phyloP scores from a whole-genome alignment of 2,888 invertebrate species.

The Chymomyza fuscimana region DNA sequence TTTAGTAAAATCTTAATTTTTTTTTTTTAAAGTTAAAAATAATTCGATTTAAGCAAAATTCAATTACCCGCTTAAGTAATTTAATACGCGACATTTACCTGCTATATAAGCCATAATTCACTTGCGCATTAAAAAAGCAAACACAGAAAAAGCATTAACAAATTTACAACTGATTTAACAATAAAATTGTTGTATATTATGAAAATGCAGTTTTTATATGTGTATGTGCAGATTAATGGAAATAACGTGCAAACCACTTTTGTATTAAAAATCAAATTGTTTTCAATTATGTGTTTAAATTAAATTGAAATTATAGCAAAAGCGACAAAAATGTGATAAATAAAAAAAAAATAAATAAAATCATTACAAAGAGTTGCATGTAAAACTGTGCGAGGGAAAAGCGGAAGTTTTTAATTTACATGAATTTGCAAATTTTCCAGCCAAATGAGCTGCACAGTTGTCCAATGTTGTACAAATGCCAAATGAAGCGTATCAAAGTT shows the following conservation, averaged over 20 bases:
- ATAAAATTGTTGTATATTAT: constrained; percentile 42
- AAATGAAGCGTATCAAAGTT: background rate
- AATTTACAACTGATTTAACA: constrained; percentile 71
- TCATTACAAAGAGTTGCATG: background rate
- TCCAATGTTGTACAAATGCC: background rate
- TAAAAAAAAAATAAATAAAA: constrained; percentile 13
- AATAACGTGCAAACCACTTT: constrained; percentile 42
- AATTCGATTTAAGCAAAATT: constrained; percentile 11
- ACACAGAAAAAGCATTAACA: constrained; percentile 42
- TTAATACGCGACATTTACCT: too few species aligned
- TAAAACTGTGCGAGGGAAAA: background rate
- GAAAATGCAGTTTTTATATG: background rate
- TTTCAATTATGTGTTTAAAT: constrained; percentile 51
- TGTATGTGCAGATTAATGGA: constrained; percentile 37
- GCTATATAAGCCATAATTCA: background rate
- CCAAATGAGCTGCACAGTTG: constrained; percentile 25
- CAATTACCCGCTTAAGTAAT: constrained; percentile 40
- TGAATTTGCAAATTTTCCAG: constrained; percentile 47
- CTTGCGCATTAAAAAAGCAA: constrained; percentile 15
- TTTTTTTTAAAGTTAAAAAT: too few species aligned
- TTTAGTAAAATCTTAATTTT: too few species aligned
- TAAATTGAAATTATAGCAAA: constrained; percentile 12
- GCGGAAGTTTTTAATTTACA: constrained; percentile 65
- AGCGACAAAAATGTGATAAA: constrained; percentile 11
- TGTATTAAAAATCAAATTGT: constrained; percentile 39